Evolutionary conservation across 2,888 invertebrate species (phyloP).

Genomic region (Oligia fasciuncula): DNA sequence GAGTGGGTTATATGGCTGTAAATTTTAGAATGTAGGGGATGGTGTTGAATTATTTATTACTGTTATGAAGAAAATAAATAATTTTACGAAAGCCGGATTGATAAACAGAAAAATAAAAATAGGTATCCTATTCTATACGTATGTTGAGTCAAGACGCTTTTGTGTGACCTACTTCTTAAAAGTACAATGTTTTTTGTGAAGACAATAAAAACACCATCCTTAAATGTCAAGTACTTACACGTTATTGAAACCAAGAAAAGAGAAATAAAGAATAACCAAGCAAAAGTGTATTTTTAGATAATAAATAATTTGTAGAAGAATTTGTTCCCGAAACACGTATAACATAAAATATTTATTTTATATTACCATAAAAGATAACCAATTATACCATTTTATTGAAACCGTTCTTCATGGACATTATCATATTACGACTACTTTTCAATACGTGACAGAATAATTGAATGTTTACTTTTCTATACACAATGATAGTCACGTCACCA

Average conservation of each 20-base stretch:
- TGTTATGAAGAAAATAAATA: not conserved
- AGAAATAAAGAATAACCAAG: not conserved
- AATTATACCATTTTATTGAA: not conserved
- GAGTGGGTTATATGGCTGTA: not conserved
- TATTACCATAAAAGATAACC: not conserved
- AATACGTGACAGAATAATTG: not conserved
- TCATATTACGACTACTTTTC: not conserved
- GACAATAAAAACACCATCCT: not conserved
- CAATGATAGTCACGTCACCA: slow-evolving; percentile 1
- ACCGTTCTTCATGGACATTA: not conserved
- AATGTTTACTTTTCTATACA: slow-evolving; percentile 9
- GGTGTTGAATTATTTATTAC: slow-evolving; percentile 5
- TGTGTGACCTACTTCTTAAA: not conserved
- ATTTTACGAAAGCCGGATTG: not conserved
- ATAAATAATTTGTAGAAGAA: not conserved
- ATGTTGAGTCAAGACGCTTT: not conserved
- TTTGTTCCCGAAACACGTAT: not conserved
- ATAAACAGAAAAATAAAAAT: not conserved
- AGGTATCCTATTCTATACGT: not conserved
- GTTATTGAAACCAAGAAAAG: not conserved
- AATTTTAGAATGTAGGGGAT: slow-evolving; percentile 1
- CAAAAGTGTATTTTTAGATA: not conserved
- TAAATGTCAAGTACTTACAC: not conserved
- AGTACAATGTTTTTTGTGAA: not conserved
- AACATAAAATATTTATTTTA: not conserved